Conservation (phyloP, 1,140 invertebrate genomes). For the Scaptomyza montana region DNA sequence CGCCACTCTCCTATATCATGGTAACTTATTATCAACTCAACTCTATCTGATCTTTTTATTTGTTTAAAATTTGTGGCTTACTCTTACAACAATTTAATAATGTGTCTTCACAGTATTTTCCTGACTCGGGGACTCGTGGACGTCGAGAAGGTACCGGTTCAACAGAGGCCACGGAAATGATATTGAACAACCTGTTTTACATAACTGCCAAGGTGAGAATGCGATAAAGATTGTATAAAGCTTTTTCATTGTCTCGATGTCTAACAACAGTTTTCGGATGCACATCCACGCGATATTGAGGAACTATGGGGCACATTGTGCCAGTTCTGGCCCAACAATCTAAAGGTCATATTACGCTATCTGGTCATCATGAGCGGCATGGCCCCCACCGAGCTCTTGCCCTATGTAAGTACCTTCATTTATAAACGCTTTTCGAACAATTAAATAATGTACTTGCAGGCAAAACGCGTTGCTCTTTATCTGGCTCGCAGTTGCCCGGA, state of each 20-base stretch:
- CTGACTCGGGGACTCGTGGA: slow-evolving; percentile 87
- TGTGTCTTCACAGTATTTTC: slow-evolving; percentile 87
- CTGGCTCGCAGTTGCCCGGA: slow-evolving; percentile 95
- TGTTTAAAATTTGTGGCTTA: neutral
- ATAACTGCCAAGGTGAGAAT: slow-evolving; percentile 95
- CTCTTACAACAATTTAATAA: neutral
- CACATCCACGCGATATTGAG: slow-evolving; percentile 97
- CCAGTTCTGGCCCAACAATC: slow-evolving; percentile 97
- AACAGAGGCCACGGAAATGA: slow-evolving; percentile 99
- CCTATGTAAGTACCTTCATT: slow-evolving; percentile 88
- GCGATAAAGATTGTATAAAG: neutral
- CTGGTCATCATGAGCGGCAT: slow-evolving; percentile 98
- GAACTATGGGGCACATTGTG: slow-evolving; percentile 97
- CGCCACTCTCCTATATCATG: slow-evolving; percentile 92
- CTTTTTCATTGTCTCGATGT: neutral
- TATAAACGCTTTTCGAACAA: too few species aligned
- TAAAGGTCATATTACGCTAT: slow-evolving; percentile 98
- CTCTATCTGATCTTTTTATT: neutral
- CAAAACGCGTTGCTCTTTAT: slow-evolving; percentile 97
- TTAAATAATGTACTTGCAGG: slow-evolving; percentile 85
- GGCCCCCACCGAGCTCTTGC: slow-evolving; percentile 95
- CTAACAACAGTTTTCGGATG: slow-evolving; percentile 92
- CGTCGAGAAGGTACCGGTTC: slow-evolving; percentile 97
- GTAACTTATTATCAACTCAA: slow-evolving; percentile 83
- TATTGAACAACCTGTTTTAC: slow-evolving; percentile 99